These are phyloP conservation scores for Cheirogaleus medius DNA, from an alignment of 2,113 vertebrate species.

Conservation along the genomic window DNA sequence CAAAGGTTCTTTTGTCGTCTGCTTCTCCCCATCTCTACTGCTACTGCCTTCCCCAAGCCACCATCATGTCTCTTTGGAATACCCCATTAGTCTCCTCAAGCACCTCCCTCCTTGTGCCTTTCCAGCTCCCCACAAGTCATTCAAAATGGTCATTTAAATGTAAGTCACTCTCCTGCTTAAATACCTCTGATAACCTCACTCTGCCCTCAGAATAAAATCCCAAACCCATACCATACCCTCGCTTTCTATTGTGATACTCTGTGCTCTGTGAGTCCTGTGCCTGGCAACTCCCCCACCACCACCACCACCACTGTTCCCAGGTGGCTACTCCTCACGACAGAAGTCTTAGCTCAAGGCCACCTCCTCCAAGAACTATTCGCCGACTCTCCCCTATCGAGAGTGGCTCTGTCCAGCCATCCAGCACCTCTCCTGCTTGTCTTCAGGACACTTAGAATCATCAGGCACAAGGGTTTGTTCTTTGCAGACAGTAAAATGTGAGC, in stretches of 20 bases:
- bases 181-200: not conserved
- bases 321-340: not conserved
- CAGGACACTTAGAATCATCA: not conserved
- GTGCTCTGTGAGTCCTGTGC: not conserved
- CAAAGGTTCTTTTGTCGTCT: not conserved
- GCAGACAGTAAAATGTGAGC: not conserved
- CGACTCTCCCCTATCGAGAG: not conserved
- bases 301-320: not conserved
- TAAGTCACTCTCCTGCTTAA: not conserved
- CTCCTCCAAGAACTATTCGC: not conserved
- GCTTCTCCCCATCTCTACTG: not conserved
- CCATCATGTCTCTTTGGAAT: not conserved
- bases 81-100: not conserved
- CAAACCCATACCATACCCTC: not conserved
- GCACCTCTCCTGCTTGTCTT: not conserved
- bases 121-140: not conserved
- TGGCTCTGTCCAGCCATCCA: not conserved
- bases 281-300: not conserved
- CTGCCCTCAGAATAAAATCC: not conserved
- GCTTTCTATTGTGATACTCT: not conserved
- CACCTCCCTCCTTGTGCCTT: not conserved
- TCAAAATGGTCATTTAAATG: not conserved
- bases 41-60: not conserved
- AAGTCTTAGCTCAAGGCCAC: not conserved
- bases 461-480: not conserved